Base-by-base conservation (phyloP, 2,113 vertebrate species). In the Ornithorhynchus anatinus region DNA sequence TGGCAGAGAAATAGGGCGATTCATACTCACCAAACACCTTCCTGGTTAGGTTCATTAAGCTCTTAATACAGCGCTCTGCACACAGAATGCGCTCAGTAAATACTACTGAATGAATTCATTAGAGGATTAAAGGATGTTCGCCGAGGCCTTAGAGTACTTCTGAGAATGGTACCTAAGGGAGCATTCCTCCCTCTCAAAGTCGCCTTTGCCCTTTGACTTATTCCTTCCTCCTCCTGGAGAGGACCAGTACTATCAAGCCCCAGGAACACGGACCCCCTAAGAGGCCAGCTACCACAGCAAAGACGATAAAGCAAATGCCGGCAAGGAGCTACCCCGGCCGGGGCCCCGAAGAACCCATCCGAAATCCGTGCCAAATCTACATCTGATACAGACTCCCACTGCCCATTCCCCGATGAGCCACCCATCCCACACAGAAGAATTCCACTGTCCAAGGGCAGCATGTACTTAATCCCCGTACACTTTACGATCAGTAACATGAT, bases 121-220 rank as follows among this genome's bases (percentile, higher is more conserved):
- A n/a, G n/a, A n/a, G n/a, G n/a, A 81, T 71, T 62, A 84, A 45
- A 75, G 69, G 80, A 73, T 44, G 57, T 43, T 51, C 70, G 52
- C 67, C 38, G 70, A 36, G 48, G 52, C 67, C 33, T 77, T 73
- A 67, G 63, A 80, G 77, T 72, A 77, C 75, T 63, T 77, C 60
- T 48, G 33, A 70, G 48, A 58, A 64, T 64, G 63, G 57, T 72
- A 58, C 72, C n/a, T 42, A 45, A 32, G 74, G 64, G 67, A 77
- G 79, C 32, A 72, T 16, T 48, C 42, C 62, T 78, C 4, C 23
- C 37, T 59, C n/a, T 25, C n/a, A 68, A 35, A n/a, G n/a, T n/a
- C n/a, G n/a, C n/a, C 23, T 54, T 56, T 59, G 47, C 59, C 53
- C n/a, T 31, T 42, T n/a, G 38, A 45, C 66, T 63, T 72, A 67